Evolutionary conservation across 2,797 vertebrate species (phyloP), one percentile per base, ranked within the genome.

Genomic region (Falco columbarius): DNA sequence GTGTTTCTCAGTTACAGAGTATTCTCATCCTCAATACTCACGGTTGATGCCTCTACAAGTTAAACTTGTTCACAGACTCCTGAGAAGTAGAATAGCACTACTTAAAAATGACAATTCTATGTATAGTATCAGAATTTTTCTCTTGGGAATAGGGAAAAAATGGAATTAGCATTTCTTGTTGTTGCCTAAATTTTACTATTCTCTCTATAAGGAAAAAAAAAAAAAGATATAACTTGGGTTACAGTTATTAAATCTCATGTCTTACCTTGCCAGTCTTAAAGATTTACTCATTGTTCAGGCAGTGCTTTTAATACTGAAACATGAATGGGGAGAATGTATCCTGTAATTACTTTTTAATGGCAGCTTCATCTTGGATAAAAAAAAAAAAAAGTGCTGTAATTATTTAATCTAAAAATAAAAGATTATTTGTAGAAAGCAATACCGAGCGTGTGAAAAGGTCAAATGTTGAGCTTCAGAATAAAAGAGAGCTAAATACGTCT

Each of bases 361-460:
- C 32, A 91, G 30, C 27, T 76, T 92, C 67, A 66, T 85, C 44
- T 67, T 49, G 13, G 55, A 68, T 40, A 49, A 14, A 77, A 79
- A 74, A 76, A 46, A 20, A 76, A 29, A 65, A 4, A 61, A 58
- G 14, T 66, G 15, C 15, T 62, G 20, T 62, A 89, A 59, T 87
- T 87, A 85, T 85, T 95, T 73, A 82, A 89, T 93, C 47, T 91
- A 90, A 93, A 95, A 93, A 83, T 89, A 86, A 90, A 90, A 90
- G 23, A 71, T 68, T 77, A 94, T 94, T 81, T 91, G 51, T 80
- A 63, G 52, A 93, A 94, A 89, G 52, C 14, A 80, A 59, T 91
- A 56, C 27, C 32, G 16, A 75, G 42, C n/a, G 20, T 32, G 5
- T 63, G 65, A 83, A 71, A 94, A 85, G 68, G 65, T 83, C 72